Base-by-base conservation (phyloP, 2,888 invertebrate genomes). In the Lasioglossum calceatum region DNA sequence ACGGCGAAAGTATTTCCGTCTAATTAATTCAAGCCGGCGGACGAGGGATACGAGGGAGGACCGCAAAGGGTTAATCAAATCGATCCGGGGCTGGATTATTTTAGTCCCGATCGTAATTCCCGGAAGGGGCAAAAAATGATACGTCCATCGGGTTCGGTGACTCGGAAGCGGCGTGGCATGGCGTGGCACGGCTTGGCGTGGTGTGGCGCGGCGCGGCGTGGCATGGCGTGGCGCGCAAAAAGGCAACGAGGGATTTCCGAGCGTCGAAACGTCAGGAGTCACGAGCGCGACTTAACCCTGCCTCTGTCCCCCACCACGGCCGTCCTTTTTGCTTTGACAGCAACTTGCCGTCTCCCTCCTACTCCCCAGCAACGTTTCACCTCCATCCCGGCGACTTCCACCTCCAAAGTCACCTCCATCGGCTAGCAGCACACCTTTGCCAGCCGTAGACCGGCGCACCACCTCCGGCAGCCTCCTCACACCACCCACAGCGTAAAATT, bases 401-500 rank as follows among this genome's bases (percentile, higher is more conserved):
- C 90, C 86, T 85, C 80, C 86, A 83, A 71, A 70, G 73, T 77
- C 87, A 74, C 85, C 84, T 77, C 82, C 85, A 58, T 81, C 86
- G 86, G 73, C 82, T 74, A 79, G 80, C 64, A 79, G 75, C 82
- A 47, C 61, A 76, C 83, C 87, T 81, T 79, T 81, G 54, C 58
- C 81, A 14, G n/a, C 75, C 8, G 39, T 58, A 83, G 82, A 81
- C 82, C 82, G 80, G 80, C 85, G 84, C 88, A 86, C 87, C 85
- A 79, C 85, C 77, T 67, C 73, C 81, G 47, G 42, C 81, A 50
- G 27, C 78, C 47, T n/a, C 81, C 82, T 64, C 83, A 36, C 74
- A 78, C 86, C 79, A 84, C 84, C 82, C 81, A 77, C 78, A 84
- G 84, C 89, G 90, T 88, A 88, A 91, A 93, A 92, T 92, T 92